Conservation (phyloP, 2,113 vertebrate species). For the Microcebus lehilahytsara region DNA sequence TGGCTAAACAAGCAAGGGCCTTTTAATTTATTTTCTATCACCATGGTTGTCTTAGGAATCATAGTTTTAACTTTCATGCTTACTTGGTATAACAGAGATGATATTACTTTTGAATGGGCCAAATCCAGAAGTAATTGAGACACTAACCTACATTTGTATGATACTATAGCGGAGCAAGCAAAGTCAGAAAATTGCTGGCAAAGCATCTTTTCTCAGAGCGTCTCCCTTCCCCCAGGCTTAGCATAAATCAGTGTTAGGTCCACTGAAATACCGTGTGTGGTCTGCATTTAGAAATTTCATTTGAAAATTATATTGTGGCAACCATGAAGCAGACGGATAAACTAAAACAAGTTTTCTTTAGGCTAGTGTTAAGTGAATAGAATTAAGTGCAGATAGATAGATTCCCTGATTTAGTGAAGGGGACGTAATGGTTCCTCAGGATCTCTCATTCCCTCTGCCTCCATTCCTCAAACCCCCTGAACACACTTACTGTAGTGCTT, state of each 20-base stretch:
- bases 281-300: conserved; percentile 71
- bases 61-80: conserved; percentile 63
- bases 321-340: conserved; percentile 66
- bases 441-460: not conserved
- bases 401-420: conserved; percentile 53
- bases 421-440: not conserved
- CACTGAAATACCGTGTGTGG: conserved; percentile 72
- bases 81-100: conserved; percentile 49
- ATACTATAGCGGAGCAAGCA: not conserved
- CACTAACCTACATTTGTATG: conserved; percentile 36
- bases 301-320: conserved; percentile 71
- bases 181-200: conserved; percentile 62
- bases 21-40: conserved; percentile 70
- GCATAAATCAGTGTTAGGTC: conserved; percentile 64
- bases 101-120: conserved; percentile 47
- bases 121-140: conserved; percentile 58
- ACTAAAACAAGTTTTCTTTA: conserved; percentile 72
- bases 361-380: conserved; percentile 65
- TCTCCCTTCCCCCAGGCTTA: conserved; percentile 25
- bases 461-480: not conserved
- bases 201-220: conserved; percentile 62
- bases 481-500: not conserved
- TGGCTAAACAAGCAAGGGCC: conserved; percentile 60
- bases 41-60: conserved; percentile 70
- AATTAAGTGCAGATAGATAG: conserved; percentile 57